A percentile compares a stretch with the other conserved stretches of the same genome.
Evolutionary conservation across 2,888 invertebrate species (phyloP).

Genomic region (Parnassius glacialis): DNA sequence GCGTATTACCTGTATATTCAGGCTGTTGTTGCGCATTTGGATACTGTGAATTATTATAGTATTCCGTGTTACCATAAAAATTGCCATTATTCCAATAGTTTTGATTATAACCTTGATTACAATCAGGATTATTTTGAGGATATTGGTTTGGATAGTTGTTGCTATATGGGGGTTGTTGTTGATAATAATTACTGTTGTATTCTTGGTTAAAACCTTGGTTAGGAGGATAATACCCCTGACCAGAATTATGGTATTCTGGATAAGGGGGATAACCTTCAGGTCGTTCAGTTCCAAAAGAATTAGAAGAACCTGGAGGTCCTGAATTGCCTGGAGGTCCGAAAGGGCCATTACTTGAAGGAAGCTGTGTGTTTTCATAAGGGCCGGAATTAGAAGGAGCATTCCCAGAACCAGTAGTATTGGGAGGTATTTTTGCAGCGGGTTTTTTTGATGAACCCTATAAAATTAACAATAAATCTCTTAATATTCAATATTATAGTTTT

Average conservation of each 20-base stretch:
- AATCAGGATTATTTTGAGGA: conserved; percentile 55
- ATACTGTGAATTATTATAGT: conserved; percentile 69
- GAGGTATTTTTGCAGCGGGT: conserved; percentile 76
- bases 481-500: conserved; percentile 1
- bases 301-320: conserved; percentile 43
- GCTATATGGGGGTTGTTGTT: conserved; percentile 49
- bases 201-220: conserved; percentile 72
- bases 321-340: conserved; percentile 32
- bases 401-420: conserved; percentile 55
- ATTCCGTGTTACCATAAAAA: conserved; percentile 64
- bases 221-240: conserved; percentile 70
- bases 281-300: conserved; percentile 55
- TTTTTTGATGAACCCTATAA: conserved; percentile 65
- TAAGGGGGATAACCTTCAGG: conserved; percentile 65
- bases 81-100: conserved; percentile 70
- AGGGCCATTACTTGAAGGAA: conserved; percentile 61
- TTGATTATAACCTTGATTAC: conserved; percentile 59
- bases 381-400: conserved; percentile 47
- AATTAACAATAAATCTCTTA: conserved; percentile 17
- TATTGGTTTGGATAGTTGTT: conserved; percentile 72
- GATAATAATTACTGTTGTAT: conserved; percentile 66
- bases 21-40: conserved; percentile 55
- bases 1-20: conserved; percentile 53
- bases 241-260: conserved; percentile 62
- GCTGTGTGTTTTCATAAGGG: conserved; percentile 49